phyloP scores from a whole-genome alignment of 2,113 vertebrate species.

The Hemiprocne comata region DNA sequence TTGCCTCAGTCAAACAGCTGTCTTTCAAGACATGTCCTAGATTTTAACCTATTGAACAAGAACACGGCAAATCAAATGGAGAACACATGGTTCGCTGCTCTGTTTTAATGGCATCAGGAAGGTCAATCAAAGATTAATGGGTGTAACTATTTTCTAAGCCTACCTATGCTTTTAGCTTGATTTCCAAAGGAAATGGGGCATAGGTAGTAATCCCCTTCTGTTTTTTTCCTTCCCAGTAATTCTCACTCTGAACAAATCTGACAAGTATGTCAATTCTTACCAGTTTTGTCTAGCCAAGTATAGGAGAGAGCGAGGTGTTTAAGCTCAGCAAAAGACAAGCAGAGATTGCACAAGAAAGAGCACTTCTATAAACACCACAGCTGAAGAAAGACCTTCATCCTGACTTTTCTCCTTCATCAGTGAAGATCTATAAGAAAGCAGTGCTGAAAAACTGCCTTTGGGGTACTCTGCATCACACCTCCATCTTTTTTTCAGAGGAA shows the following conservation, averaged over 20 bases:
- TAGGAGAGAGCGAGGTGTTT: background rate
- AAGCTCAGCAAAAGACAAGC: background rate
- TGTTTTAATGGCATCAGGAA: conserved; percentile 49
- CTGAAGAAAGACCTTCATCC: background rate
- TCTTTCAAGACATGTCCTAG: conserved; percentile 20
- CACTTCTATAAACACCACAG: background rate
- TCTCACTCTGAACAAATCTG: conserved; percentile 14
- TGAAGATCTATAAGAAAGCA: accelerated
- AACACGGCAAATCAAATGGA: conserved; percentile 32
- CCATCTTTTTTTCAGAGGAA: background rate
- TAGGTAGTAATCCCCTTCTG: background rate
- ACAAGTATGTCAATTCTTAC: background rate
- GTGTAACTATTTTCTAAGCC: conserved; percentile 27
- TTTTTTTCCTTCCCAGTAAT: background rate
- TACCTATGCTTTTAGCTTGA: background rate
- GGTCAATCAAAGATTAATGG: conserved; percentile 49
- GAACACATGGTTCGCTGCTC: conserved; percentile 15
- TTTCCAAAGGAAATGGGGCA: background rate
- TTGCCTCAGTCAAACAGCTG: background rate
- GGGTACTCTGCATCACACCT: background rate
- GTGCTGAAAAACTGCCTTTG: background rate
- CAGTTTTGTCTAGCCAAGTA: background rate
- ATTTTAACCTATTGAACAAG: conserved; percentile 53
- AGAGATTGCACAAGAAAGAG: background rate
- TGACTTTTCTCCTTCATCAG: background rate